A percentile compares a stretch with the other conserved stretches of the same genome.
phyloP scores from a whole-genome alignment of 2,113 vertebrate species.

The Ailuropoda melanoleuca region DNA sequence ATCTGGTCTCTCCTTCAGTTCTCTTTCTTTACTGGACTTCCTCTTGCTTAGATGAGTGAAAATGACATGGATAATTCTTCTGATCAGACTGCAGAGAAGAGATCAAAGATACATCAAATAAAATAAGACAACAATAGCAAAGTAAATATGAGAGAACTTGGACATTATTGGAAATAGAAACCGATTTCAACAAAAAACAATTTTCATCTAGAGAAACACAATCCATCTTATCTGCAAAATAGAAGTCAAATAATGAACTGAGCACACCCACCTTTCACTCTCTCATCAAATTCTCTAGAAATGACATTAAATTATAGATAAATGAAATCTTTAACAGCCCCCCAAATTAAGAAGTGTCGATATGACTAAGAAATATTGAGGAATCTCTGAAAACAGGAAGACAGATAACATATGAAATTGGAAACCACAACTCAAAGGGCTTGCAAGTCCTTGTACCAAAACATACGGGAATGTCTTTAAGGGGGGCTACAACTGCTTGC shows the following conservation, averaged over 20 bases:
- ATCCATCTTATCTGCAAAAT: neutral
- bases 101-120: neutral
- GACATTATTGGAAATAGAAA: constrained; percentile 21
- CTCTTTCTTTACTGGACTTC: constrained; percentile 16
- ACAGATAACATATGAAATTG: neutral
- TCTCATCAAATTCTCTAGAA: neutral
- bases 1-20: neutral
- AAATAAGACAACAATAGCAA: constrained; percentile 4
- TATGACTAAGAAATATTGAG: neutral
- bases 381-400: neutral
- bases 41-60: constrained; percentile 32
- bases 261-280: neutral
- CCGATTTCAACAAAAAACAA: neutral
- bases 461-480: neutral
- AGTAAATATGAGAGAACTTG: neutral
- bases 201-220: constrained; percentile 19
- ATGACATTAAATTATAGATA: neutral
- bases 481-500: neutral
- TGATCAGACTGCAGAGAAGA: neutral
- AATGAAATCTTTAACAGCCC: neutral
- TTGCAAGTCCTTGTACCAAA: neutral
- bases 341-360: neutral
- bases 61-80: neutral
- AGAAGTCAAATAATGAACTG: neutral
- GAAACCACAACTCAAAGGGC: neutral